These are phyloP conservation scores for Drosophila varians DNA, from an alignment of 1,140 invertebrate genomes.

Conservation along the genomic window DNA sequence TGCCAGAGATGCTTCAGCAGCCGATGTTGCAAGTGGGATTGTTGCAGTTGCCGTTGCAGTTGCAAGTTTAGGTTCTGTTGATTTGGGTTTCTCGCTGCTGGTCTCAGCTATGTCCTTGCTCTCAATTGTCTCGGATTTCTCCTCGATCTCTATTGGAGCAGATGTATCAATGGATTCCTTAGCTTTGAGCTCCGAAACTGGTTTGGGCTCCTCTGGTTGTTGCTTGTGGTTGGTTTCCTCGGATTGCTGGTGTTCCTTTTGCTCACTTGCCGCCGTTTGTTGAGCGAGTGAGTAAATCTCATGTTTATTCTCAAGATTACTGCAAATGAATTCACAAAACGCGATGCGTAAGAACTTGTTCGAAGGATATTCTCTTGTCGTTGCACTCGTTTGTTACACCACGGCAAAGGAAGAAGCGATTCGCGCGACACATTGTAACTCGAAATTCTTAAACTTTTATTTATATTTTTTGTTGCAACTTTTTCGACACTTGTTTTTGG, in stretches of 20 bases:
- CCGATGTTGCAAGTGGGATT: conserved; percentile 21
- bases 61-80: conserved; percentile 3
- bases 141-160: conserved; percentile 35
- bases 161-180: conserved; percentile 10
- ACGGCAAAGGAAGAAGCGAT: conserved; percentile 55
- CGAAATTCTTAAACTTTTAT: conserved; percentile 3
- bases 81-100: conserved; percentile 6
- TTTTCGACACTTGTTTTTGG: conserved; percentile 23
- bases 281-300: conserved; percentile 93
- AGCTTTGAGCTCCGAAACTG: conserved; percentile 5
- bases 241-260: conserved; percentile 53
- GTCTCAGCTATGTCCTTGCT: conserved; percentile 41
- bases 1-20: conserved; percentile 6
- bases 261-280: conserved; percentile 83
- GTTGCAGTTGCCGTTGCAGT: conserved; percentile 15
- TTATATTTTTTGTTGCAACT: too few relatives aligned
- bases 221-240: conserved; percentile 9
- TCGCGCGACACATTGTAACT: conserved; percentile 46
- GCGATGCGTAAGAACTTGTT: conserved; percentile 60
- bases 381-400: conserved; percentile 76
- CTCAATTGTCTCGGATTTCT: conserved; percentile 42
- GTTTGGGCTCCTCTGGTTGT: conserved; percentile 29
- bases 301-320: conserved; percentile 93
- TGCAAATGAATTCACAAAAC: conserved; percentile 85
- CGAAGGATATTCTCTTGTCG: conserved; percentile 20